Percentiles rank a stretch among this genome's conserved stretches.
phyloP scores from a whole-genome alignment of 2,113 vertebrate species.

The Brachyistius frenatus region DNA sequence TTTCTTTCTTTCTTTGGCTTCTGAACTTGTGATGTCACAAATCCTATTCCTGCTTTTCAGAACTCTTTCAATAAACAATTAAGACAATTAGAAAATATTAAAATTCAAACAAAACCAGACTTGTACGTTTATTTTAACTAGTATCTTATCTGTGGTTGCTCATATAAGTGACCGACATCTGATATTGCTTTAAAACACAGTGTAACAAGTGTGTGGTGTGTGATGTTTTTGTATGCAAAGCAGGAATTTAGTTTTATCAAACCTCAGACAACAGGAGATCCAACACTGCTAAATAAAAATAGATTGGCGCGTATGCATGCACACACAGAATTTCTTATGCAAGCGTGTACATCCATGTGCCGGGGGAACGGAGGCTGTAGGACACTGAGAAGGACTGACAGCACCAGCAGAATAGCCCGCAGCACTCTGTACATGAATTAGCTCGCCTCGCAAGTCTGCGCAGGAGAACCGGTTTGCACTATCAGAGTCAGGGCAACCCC shows the following conservation, averaged over 20 bases:
- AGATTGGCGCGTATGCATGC: constrained; percentile 4
- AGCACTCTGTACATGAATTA: constrained; percentile 59
- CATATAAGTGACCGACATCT: not conserved
- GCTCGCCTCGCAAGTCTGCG: constrained; percentile 58
- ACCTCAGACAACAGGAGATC: not conserved
- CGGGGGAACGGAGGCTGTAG: constrained; percentile 5
- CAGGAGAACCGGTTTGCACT: constrained; percentile 60
- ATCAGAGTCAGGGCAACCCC: constrained; percentile 46
- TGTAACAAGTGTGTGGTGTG: not conserved
- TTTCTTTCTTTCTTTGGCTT: not conserved
- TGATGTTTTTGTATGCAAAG: too few relatives aligned
- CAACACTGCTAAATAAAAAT: not conserved
- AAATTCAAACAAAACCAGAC: not conserved
- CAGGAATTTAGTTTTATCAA: not conserved
- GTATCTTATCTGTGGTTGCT: not conserved
- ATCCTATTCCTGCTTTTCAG: not conserved
- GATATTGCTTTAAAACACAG: not conserved
- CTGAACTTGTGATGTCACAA: not conserved
- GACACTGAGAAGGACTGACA: constrained; percentile 65
- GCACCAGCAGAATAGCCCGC: constrained; percentile 64
- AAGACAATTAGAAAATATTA: not conserved
- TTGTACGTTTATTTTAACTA: not conserved
- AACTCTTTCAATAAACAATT: not conserved
- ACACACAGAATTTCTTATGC: not conserved
- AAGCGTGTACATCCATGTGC: constrained; percentile 1